Conservation (phyloP, 2,888 invertebrate genomes). For the Callyntrura guangdongensis region DNA sequence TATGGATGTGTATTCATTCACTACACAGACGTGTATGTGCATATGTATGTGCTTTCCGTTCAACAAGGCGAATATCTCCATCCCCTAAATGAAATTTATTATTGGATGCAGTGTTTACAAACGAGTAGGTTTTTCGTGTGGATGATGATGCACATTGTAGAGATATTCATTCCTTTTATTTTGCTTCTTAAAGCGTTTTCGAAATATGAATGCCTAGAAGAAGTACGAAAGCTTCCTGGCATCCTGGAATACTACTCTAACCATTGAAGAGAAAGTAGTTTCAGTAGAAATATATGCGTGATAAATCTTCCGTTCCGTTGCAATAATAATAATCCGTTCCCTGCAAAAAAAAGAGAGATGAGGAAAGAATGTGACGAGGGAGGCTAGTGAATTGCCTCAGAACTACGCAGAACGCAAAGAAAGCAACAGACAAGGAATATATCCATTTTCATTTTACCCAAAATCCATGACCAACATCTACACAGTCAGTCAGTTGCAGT, state of each 20-base stretch:
- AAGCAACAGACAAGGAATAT: slow-evolving; percentile 60
- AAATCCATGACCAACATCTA: background rate
- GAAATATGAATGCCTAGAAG: background rate
- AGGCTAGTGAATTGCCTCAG: slow-evolving; percentile 18
- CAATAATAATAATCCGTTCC: slow-evolving; percentile 64
- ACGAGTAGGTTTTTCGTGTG: background rate
- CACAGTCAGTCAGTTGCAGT: background rate
- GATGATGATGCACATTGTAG: slow-evolving; percentile 1
- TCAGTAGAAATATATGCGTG: slow-evolving; percentile 20
- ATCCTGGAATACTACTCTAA: slow-evolving; percentile 13
- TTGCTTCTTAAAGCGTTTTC: background rate
- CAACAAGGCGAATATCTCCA: background rate
- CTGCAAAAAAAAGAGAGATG: slow-evolving; percentile 40
- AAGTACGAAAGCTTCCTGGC: slow-evolving; percentile 8
- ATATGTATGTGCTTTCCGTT: background rate
- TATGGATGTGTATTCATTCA: background rate
- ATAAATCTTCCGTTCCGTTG: slow-evolving; percentile 62
- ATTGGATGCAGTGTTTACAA: slow-evolving; percentile 52
- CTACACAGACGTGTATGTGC: background rate
- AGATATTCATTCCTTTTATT: slow-evolving; percentile 28
- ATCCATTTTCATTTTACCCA: background rate
- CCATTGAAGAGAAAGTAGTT: slow-evolving; percentile 13
- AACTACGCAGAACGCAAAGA: background rate
- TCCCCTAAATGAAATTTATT: slow-evolving; percentile 44
- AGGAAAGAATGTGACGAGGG: slow-evolving; percentile 46